Conservation (phyloP, 2,888 invertebrate species). For the Lydus trimaculatus region DNA sequence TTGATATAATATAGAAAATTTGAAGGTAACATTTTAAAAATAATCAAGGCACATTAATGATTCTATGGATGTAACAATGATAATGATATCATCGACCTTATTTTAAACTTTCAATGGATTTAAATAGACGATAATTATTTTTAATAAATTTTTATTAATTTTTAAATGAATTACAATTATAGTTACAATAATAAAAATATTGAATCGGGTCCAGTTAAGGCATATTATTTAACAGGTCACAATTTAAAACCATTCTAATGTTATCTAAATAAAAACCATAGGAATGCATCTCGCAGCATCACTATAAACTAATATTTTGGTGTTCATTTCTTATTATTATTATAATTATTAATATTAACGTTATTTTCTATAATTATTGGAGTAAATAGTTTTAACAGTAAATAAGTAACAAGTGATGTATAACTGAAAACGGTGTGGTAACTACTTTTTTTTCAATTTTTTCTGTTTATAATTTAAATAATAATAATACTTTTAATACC, state of each 20-base stretch:
- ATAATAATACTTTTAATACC: slow-evolving; percentile 4
- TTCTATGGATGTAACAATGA: background rate
- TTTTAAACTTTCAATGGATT: background rate
- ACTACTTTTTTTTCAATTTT: slow-evolving; percentile 1
- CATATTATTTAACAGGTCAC: slow-evolving; percentile 49
- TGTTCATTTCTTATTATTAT: slow-evolving; percentile 31
- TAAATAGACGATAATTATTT: background rate
- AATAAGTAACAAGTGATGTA: slow-evolving; percentile 9
- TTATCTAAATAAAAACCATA: slow-evolving; percentile 39
- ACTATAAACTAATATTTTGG: slow-evolving; percentile 35
- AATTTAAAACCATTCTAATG: slow-evolving; percentile 39
- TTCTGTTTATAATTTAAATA: slow-evolving; percentile 6
- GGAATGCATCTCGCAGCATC: slow-evolving; percentile 26
- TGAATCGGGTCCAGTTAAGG: background rate
- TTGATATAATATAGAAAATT: background rate
- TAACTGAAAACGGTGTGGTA: slow-evolving; percentile 12
- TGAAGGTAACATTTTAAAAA: background rate
- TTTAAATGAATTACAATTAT: background rate
- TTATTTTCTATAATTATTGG: background rate
- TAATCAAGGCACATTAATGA: background rate
- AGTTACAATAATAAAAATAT: background rate
- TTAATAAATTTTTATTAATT: background rate
- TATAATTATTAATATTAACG: slow-evolving; percentile 19
- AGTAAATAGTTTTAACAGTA: slow-evolving; percentile 23
- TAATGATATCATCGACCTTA: background rate